These are phyloP conservation scores for Salvelinus sp. DNA, from an alignment of 2,113 vertebrate species.

Conservation along the genomic window DNA sequence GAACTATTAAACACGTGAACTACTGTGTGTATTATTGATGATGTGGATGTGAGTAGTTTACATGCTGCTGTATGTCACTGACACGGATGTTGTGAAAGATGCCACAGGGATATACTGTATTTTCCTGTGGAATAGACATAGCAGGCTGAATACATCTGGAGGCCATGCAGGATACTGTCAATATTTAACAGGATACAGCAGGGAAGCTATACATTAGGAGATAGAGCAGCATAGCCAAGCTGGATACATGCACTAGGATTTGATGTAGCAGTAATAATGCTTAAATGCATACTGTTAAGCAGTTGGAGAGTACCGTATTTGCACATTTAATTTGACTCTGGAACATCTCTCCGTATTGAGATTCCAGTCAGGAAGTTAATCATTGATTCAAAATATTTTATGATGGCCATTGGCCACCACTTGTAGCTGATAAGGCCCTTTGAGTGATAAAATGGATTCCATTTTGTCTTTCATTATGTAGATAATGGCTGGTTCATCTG, in stretches of 20 bases:
- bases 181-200: neutral
- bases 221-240: neutral
- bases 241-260: neutral
- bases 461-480: conserved; percentile 4
- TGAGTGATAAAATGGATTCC: neutral
- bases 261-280: neutral
- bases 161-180: neutral
- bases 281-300: neutral
- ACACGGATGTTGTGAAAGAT: neutral
- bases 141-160: neutral
- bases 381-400: neutral
- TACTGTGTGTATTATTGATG: conserved; percentile 2
- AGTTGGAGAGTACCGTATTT: neutral
- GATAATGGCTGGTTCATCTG: neutral
- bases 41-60: neutral
- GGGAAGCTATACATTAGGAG: neutral
- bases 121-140: neutral
- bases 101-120: neutral
- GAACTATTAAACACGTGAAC: neutral
- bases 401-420: neutral
- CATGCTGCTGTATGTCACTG: conserved; percentile 2
- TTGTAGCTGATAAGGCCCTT: neutral
- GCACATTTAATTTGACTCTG: conserved; percentile 1
- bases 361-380: neutral
- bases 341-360: neutral